These are phyloP conservation scores for Takifugu ocellatus DNA, from an alignment of 2,797 vertebrate species.

Conservation along the genomic window DNA sequence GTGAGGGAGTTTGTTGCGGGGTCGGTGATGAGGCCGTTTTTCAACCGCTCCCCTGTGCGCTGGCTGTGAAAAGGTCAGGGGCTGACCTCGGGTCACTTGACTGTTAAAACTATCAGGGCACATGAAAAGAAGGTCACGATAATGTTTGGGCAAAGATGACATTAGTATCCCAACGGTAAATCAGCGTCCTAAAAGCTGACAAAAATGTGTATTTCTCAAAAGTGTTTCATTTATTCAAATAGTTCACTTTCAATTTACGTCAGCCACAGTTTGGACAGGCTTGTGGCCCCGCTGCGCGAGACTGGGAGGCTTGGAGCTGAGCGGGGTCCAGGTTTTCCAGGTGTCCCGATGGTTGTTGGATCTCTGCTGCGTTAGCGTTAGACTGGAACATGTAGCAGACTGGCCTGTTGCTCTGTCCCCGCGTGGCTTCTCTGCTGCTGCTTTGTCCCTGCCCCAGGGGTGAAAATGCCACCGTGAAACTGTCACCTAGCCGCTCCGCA, in stretches of 20 bases:
- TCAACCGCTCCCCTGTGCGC: constrained; percentile 36
- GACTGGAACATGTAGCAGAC: constrained; percentile 64
- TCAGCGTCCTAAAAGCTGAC: too few relatives aligned
- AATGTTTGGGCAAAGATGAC: constrained; percentile 74
- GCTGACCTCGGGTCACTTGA: constrained; percentile 85
- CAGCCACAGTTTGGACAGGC: too few relatives aligned
- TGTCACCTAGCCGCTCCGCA: constrained; percentile 68
- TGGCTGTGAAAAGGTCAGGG: constrained; percentile 80
- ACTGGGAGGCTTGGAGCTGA: not conserved
- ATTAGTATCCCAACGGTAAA: constrained; percentile 19
- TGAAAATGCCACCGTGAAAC: constrained; percentile 76
- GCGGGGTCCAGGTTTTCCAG: constrained; percentile 7
- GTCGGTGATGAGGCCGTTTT: constrained; percentile 39
- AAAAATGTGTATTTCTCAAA: not conserved
- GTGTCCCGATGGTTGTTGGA: constrained; percentile 36
- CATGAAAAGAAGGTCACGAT: constrained; percentile 74
- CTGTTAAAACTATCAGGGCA: constrained; percentile 75
- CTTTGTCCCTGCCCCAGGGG: constrained; percentile 69
- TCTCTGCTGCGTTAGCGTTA: constrained; percentile 22
- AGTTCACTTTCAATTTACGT: too few relatives aligned
- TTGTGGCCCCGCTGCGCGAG: too few relatives aligned
- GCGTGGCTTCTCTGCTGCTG: constrained; percentile 51
- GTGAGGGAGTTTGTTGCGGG: constrained; percentile 40
- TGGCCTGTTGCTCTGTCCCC: constrained; percentile 64
- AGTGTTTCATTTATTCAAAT: too few relatives aligned